Conservation (phyloP, 1,140 invertebrate species). For the Lasaia peninsularis region DNA sequence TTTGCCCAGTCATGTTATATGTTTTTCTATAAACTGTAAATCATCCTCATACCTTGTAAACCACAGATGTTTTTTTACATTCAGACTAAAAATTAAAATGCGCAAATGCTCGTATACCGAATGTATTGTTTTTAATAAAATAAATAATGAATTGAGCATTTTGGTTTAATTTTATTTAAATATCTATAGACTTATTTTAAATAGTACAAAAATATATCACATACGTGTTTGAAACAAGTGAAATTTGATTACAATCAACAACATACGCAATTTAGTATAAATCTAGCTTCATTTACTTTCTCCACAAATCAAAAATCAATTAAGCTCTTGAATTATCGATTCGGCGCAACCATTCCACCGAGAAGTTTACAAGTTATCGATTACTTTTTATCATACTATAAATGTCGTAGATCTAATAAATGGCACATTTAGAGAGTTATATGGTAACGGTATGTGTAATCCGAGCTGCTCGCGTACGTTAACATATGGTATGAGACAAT, state of each 20-base stretch:
- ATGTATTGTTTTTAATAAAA: too few relatives aligned
- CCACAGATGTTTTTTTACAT: too few relatives aligned
- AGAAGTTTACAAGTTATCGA: not conserved
- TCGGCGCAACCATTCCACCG: not conserved
- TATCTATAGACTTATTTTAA: too few relatives aligned
- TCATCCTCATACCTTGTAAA: too few relatives aligned
- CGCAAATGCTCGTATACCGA: too few relatives aligned
- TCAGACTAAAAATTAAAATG: too few relatives aligned
- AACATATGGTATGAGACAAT: slow-evolving; percentile 63
- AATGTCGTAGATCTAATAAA: not conserved
- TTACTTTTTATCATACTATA: not conserved
- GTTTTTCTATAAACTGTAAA: too few relatives aligned
- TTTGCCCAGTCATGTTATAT: too few relatives aligned
- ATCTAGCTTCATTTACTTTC: not conserved
- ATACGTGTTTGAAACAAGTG: not conserved
- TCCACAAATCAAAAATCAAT: slow-evolving; percentile 7
- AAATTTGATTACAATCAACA: slow-evolving; percentile 9
- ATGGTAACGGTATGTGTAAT: slow-evolving; percentile 62
- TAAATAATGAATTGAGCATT: too few relatives aligned
- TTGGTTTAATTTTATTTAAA: too few relatives aligned
- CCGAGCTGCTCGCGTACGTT: slow-evolving; percentile 59
- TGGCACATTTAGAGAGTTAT: slow-evolving; percentile 30
- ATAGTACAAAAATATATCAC: too few relatives aligned
- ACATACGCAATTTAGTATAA: not conserved
- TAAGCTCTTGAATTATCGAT: not conserved